phyloP scores from a whole-genome alignment of 2,797 vertebrate genomes.

The Eurystomus glaucurus region DNA sequence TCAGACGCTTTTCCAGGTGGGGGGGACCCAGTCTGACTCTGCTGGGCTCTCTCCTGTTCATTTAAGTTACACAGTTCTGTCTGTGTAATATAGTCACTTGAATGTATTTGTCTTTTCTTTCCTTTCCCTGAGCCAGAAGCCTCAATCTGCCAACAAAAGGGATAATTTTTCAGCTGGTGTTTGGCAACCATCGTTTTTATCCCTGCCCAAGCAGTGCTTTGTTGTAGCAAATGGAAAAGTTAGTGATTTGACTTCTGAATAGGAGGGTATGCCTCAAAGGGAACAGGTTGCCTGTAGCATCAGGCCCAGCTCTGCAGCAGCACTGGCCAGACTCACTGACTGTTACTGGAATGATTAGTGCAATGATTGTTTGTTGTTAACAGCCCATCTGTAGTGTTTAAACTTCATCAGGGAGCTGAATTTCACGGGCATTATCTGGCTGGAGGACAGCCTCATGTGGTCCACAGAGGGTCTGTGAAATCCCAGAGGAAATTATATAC shows the following conservation, averaged over 20 bases:
- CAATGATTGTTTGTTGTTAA: constrained; percentile 74
- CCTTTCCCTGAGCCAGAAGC: constrained; percentile 61
- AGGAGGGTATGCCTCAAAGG: constrained; percentile 61
- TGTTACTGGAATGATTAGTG: constrained; percentile 69
- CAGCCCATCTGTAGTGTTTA: constrained; percentile 72
- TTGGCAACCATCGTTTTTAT: constrained; percentile 71
- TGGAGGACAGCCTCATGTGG: constrained; percentile 62
- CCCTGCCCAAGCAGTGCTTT: constrained; percentile 51
- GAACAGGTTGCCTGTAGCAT: constrained; percentile 57
- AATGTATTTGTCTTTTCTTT: constrained; percentile 74
- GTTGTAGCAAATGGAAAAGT: constrained; percentile 71
- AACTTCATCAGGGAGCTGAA: constrained; percentile 59
- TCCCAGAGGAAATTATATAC: constrained; percentile 77
- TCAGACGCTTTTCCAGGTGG: constrained; percentile 14
- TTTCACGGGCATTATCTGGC: constrained; percentile 70
- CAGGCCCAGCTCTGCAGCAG: constrained; percentile 24
- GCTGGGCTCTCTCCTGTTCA: constrained; percentile 63
- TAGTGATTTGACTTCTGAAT: constrained; percentile 65
- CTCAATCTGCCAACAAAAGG: constrained; percentile 67
- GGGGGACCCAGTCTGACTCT: background rate
- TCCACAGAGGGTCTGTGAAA: constrained; percentile 68
- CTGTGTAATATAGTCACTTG: constrained; percentile 63
- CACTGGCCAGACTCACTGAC: constrained; percentile 52
- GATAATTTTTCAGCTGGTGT: constrained; percentile 73
- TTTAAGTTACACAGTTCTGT: constrained; percentile 68